Evolutionary conservation across 2,113 vertebrate genomes (phyloP).

Genomic region (Mesocricetus auratus): DNA sequence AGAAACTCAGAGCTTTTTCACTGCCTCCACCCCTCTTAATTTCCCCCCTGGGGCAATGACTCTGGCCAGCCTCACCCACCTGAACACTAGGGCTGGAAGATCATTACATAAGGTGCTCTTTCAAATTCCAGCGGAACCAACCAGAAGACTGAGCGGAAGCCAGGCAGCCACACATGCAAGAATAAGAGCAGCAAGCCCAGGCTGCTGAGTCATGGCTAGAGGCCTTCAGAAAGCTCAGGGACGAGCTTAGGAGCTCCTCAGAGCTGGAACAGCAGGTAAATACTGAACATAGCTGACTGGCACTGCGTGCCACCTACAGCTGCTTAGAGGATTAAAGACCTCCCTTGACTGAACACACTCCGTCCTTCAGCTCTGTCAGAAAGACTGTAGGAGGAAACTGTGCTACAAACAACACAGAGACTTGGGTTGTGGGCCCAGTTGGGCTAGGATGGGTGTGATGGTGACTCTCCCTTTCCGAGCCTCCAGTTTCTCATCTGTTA

Average conservation of each 20-base stretch:
- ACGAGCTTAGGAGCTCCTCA: background rate
- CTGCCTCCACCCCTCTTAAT: conserved; percentile 23
- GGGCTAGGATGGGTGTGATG: fast-evolving
- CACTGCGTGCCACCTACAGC: background rate
- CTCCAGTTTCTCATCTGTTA: background rate
- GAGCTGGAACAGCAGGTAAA: background rate
- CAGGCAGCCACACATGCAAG: conserved; percentile 48
- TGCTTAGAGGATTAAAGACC: background rate
- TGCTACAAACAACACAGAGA: background rate
- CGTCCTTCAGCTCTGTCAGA: background rate
- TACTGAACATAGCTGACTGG: background rate
- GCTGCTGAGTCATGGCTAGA: conserved; percentile 63
- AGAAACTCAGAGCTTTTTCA: conserved; percentile 34
- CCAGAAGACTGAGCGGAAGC: conserved; percentile 46
- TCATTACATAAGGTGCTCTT: conserved; percentile 56
- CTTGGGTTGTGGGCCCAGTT: no score
- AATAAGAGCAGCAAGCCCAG: conserved; percentile 43
- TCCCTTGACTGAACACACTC: background rate
- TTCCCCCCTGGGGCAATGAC: conserved; percentile 66
- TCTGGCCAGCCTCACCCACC: conserved; percentile 49
- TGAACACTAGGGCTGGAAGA: conserved; percentile 15
- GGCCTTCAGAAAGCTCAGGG: conserved; percentile 18
- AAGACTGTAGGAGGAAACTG: background rate
- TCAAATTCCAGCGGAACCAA: conserved; percentile 47
- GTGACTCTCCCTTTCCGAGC: background rate